These are phyloP conservation scores for Astatotilapia flaviijosephi DNA, from an alignment of 2,113 vertebrate species.

Conservation along the genomic window DNA sequence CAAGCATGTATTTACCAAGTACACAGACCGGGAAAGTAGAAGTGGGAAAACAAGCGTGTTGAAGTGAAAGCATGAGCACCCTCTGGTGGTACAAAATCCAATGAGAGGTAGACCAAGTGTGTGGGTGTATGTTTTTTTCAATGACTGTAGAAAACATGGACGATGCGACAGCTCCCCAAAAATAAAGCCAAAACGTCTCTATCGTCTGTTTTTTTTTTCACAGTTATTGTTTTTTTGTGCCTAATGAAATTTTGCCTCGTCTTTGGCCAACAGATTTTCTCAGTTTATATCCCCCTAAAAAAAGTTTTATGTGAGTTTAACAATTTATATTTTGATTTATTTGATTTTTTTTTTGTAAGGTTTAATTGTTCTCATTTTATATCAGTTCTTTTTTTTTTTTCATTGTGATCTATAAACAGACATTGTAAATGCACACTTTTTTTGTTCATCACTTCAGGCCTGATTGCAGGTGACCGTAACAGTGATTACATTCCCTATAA, in stretches of 20 bases:
- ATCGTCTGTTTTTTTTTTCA: not conserved
- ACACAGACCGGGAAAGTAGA: not conserved
- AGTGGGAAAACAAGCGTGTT: not conserved
- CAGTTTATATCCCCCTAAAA: not conserved
- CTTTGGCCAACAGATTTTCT: not conserved
- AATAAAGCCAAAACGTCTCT: not conserved
- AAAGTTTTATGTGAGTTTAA: not conserved
- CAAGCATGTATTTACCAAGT: not conserved
- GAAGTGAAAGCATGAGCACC: not conserved
- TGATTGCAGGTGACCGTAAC: not conserved
- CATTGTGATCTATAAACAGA: not conserved
- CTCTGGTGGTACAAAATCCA: constrained; percentile 34
- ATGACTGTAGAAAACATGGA: not conserved
- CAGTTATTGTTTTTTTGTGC: not conserved
- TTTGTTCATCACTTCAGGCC: not conserved
- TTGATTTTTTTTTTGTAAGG: not conserved
- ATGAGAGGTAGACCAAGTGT: not conserved
- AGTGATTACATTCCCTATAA: not conserved
- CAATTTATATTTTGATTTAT: not conserved
- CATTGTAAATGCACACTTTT: not conserved
- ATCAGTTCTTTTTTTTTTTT: not conserved
- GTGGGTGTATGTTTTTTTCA: not conserved
- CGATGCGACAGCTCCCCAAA: not conserved
- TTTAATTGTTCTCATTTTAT: not conserved
- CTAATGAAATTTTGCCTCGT: not conserved